Percentiles rank a stretch among this genome's conserved stretches.
phyloP scores from a whole-genome alignment of 2,113 vertebrate species.

The Suncus etruscus region DNA sequence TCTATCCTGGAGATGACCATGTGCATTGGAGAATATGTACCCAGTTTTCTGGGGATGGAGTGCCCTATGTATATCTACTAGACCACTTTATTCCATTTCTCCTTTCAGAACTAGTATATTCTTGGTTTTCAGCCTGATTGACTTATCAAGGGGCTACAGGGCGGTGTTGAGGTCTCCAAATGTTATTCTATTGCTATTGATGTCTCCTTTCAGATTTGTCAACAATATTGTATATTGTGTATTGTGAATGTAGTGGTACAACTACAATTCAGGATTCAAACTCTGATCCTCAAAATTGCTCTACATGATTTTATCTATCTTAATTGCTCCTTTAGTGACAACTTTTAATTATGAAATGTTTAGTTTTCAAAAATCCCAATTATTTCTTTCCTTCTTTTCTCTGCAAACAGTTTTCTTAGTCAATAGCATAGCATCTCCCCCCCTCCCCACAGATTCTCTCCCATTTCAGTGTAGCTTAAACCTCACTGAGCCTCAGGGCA shows the following conservation, averaged over 20 bases:
- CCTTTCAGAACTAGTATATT: no score
- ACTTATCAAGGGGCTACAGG: no score
- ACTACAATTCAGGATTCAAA: constrained; percentile 47
- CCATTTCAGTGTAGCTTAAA: constrained; percentile 34
- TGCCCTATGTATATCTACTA: no score
- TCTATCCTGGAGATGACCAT: no score
- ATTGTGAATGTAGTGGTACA: constrained; percentile 23
- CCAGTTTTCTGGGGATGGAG: no score
- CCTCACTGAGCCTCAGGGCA: neutral
- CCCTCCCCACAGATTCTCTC: no score
- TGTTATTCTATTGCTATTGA: no score
- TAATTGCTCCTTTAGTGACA: neutral
- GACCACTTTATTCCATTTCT: no score
- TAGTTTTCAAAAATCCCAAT: neutral
- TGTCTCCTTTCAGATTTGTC: no score
- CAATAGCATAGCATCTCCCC: neutral
- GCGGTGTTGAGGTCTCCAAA: no score
- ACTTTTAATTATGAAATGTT: constrained; percentile 46
- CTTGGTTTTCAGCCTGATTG: no score
- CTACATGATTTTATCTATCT: constrained; percentile 10
- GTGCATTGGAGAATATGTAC: no score
- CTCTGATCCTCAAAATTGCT: constrained; percentile 13
- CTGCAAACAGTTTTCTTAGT: neutral
- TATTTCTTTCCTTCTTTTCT: constrained; percentile 4
- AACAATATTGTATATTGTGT: neutral